Conservation (phyloP, 2,113 vertebrate species). For the Elanoides forficatus region DNA sequence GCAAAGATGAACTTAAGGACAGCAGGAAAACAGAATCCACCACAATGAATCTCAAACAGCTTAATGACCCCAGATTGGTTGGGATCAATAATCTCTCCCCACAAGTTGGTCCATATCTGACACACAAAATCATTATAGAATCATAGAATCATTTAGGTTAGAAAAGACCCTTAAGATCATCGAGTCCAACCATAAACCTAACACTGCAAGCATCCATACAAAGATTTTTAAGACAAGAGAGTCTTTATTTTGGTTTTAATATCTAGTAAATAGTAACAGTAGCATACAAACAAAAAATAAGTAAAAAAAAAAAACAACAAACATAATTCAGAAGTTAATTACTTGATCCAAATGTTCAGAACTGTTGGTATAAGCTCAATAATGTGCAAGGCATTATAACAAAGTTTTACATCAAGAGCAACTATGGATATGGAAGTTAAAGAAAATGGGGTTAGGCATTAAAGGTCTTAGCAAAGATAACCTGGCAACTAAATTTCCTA, state of each 20-base stretch:
- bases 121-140: neutral
- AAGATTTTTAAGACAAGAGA: neutral
- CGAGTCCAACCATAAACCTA: rapidly evolving
- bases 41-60: neutral
- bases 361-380: neutral
- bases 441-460: neutral
- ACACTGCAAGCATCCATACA: neutral
- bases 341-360: neutral
- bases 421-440: neutral
- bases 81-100: neutral
- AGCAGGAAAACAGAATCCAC: neutral
- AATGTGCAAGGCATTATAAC: neutral
- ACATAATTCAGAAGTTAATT: neutral
- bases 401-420: neutral
- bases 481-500: neutral
- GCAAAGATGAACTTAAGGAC: neutral
- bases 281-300: neutral
- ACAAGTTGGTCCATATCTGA: neutral
- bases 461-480: neutral
- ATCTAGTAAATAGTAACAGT: neutral
- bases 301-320: neutral
- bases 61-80: neutral
- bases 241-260: neutral
- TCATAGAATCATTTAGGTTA: neutral
- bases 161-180: neutral